phyloP scores from a whole-genome alignment of 2,113 vertebrate genomes.

The Cephalopterus ornatus region DNA sequence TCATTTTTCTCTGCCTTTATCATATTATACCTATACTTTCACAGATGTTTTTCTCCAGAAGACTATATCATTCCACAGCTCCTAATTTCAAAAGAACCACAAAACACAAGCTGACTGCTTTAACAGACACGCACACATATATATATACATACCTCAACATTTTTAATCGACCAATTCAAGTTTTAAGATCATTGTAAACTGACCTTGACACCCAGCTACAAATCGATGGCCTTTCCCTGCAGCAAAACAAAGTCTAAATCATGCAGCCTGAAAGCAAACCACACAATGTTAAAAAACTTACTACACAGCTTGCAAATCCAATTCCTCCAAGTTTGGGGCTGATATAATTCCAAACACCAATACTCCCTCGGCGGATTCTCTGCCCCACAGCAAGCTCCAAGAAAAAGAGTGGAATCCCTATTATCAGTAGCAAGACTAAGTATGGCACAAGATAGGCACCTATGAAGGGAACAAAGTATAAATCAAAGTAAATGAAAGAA shows the following conservation, averaged over 20 bases:
- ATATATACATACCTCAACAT: no score
- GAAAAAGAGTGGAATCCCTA: constrained; percentile 97
- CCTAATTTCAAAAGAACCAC: not conserved
- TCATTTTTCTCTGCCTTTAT: not conserved
- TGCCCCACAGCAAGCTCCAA: constrained; percentile 96
- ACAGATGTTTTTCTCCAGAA: not conserved
- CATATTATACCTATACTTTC: not conserved
- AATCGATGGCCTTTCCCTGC: not conserved
- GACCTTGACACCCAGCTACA: not conserved
- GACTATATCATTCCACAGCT: not conserved
- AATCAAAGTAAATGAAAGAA: not conserved
- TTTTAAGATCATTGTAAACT: not conserved
- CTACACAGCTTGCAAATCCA: constrained; percentile 94
- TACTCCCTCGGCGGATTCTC: constrained; percentile 92
- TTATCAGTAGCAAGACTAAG: constrained; percentile 87
- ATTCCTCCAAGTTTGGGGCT: constrained; percentile 94
- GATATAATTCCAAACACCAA: constrained; percentile 98
- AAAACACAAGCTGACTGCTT: not conserved
- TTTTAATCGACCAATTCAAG: not conserved
- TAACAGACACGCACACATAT: not conserved
- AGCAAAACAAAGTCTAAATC: not conserved
- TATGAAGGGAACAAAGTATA: constrained; percentile 62
- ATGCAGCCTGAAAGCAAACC: not conserved
- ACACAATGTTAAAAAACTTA: constrained; percentile 71
- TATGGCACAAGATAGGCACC: constrained; percentile 98